These are phyloP conservation scores for Drosophila varians DNA, from an alignment of 1,140 invertebrate genomes.

Conservation along the genomic window DNA sequence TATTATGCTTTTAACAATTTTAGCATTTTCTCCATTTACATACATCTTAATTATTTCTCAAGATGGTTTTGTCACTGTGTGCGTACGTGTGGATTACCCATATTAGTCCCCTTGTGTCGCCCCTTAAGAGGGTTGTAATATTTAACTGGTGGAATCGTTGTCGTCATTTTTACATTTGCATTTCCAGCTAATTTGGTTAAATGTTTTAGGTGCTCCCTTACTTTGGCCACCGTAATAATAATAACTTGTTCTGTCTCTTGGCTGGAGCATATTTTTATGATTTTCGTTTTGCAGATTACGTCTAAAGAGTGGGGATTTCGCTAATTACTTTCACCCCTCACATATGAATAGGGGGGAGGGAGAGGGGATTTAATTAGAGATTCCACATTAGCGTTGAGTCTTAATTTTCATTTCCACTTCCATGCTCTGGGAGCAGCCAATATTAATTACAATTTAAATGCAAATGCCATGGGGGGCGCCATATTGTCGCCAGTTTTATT, in stretches of 20 bases:
- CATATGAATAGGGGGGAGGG: constrained; percentile 4
- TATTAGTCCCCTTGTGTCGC: constrained; percentile 7
- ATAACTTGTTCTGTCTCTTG: constrained; percentile 65
- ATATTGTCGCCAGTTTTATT: constrained; percentile 41
- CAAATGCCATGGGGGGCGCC: constrained; percentile 43
- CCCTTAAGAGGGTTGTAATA: constrained; percentile 62
- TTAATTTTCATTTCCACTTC: constrained; percentile 60
- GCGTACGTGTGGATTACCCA: constrained; percentile 63
- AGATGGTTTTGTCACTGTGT: constrained; percentile 67
- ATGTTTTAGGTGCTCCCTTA: constrained; percentile 70
- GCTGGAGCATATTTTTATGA: constrained; percentile 78
- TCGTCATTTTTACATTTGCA: constrained; percentile 82
- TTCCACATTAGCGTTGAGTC: constrained; percentile 61
- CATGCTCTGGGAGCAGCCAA: constrained; percentile 21
- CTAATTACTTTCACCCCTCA: constrained; percentile 69
- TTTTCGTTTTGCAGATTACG: constrained; percentile 68
- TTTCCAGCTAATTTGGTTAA: constrained; percentile 80
- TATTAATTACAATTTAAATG: constrained; percentile 76
- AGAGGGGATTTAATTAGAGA: constrained; percentile 65
- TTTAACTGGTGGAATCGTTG: constrained; percentile 67
- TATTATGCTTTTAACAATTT: constrained; percentile 83
- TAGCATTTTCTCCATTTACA: constrained; percentile 82
- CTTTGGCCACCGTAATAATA: constrained; percentile 62
- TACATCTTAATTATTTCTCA: constrained; percentile 83
- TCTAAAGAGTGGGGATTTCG: constrained; percentile 62